Conservation (phyloP, 2,797 vertebrate species). For the Hephaestus fuliginosus region DNA sequence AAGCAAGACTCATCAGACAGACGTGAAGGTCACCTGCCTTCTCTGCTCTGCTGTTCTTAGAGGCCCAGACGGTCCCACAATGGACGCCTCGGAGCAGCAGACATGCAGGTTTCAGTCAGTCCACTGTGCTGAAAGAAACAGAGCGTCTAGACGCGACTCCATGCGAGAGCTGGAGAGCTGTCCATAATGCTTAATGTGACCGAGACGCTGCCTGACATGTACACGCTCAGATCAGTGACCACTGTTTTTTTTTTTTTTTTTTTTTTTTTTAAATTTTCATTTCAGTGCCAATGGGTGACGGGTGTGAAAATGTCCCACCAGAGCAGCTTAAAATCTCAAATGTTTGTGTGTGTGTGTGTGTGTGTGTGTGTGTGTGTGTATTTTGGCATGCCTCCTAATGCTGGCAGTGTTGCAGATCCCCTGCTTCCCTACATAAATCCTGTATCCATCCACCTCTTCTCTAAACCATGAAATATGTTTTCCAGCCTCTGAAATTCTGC, state of each 20-base stretch:
- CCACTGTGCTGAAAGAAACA: constrained; percentile 37
- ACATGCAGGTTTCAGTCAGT: constrained; percentile 52
- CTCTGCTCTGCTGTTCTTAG: constrained; percentile 60
- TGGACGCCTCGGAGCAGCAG: constrained; percentile 46
- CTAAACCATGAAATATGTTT: constrained; percentile 69
- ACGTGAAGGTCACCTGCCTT: constrained; percentile 81
- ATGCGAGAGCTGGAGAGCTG: constrained; percentile 20
- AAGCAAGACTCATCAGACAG: constrained; percentile 74
- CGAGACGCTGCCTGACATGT: constrained; percentile 37
- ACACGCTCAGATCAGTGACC: constrained; percentile 28
- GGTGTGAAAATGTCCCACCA: constrained; percentile 50
- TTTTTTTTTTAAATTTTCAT: not conserved
- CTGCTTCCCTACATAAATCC: constrained; percentile 73
- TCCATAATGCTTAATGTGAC: constrained; percentile 41
- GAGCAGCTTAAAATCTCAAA: constrained; percentile 62
- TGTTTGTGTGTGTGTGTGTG: constrained; percentile 50
- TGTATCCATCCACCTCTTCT: constrained; percentile 65
- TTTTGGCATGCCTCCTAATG: constrained; percentile 65
- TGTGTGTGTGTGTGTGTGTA: constrained; percentile 51
- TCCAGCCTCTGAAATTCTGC: constrained; percentile 51
- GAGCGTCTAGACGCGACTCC: constrained; percentile 23
- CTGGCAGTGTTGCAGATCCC: constrained; percentile 69
- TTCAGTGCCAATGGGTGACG: constrained; percentile 38
- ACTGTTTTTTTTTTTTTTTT: not conserved
- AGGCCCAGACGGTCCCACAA: constrained; percentile 60